Base-by-base conservation (phyloP, 2,888 invertebrate genomes). In the Hartigia nigra region DNA sequence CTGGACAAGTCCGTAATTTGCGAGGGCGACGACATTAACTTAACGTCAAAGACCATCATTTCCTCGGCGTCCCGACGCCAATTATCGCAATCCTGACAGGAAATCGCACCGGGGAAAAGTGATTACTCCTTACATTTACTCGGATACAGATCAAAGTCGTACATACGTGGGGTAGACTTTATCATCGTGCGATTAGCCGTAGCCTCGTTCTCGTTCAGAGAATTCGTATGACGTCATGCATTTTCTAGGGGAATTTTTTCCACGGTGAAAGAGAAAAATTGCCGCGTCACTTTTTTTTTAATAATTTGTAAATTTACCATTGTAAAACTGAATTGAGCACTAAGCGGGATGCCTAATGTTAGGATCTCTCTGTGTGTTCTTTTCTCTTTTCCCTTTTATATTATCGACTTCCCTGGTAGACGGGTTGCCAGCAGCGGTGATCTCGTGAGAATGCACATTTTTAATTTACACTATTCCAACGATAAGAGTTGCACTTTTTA, bases 11-110 rank as follows among this genome's bases (percentile, higher is more conserved):
- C 85, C 82, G 85, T 78, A 87, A 89, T 86, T 89, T 89, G 83
- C 81, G 81, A 84, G 87, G 89, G 84, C 86, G 88, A 87, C 87
- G 87, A 82, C 85, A 87, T 88, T 87, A 87, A 88, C 85, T 88
- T 84, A 85, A 84, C 83, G 84, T 81, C 83, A 84, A 86, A 86
- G 86, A 87, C 88, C 85, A 86, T 89, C 84, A 89, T 89, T 88
- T 84, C 70, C 77, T 77, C 81, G 34, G 75, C 37, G 31, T 69
- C 12, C 31, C 32, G 72, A 72, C 31, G 72, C 69, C 76, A 81
- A 82, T 82, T 78, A 81, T 80, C 77, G 77, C 72, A 23, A 72
- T 55, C 9, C 23, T 14, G 23, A 55, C 55, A 23, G 55, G 55
- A 55, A 55, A 55, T 55, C 55, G 55, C 55, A 23, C 14, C 55